Conservation (phyloP, 2,797 vertebrate species). For the Melanotaenia nigrans region DNA sequence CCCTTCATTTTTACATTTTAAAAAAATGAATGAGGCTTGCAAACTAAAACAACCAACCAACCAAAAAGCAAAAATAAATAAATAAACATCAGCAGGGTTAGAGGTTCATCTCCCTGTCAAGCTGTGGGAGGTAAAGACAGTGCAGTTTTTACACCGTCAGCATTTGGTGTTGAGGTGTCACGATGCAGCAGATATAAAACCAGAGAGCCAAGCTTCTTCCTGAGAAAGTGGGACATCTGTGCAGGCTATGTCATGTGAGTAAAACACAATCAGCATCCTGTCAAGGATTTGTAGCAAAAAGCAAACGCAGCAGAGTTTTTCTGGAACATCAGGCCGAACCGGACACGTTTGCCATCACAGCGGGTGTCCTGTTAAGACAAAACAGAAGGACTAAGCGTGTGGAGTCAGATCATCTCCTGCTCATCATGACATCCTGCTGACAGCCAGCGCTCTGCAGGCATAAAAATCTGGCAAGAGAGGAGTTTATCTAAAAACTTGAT, state of each 20-base stretch:
- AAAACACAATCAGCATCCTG: conserved; percentile 67
- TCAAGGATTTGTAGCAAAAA: conserved; percentile 50
- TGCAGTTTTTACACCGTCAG: conserved; percentile 12
- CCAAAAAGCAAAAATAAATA: not conserved
- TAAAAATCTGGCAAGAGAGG: not conserved
- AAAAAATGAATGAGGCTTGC: too few relatives aligned
- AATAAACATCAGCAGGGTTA: not conserved
- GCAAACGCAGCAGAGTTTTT: conserved; percentile 57
- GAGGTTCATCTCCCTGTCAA: not conserved
- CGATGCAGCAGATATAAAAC: conserved; percentile 25
- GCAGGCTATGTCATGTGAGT: conserved; percentile 40
- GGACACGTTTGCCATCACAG: conserved; percentile 45
- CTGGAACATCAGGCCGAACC: conserved; percentile 34
- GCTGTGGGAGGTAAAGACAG: not conserved
- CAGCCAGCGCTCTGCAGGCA: conserved; percentile 14
- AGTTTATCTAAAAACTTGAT: not conserved
- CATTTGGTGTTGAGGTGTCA: conserved; percentile 21
- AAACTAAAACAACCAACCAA: too few relatives aligned
- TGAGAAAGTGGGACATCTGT: conserved; percentile 64
- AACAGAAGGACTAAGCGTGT: conserved; percentile 26
- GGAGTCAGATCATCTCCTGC: conserved; percentile 24
- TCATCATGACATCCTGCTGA: conserved; percentile 25
- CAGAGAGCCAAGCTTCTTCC: conserved; percentile 9
- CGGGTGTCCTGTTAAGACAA: conserved; percentile 41
- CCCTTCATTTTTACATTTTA: not conserved